These are phyloP conservation scores for Limenitis camilla DNA, from an alignment of 2,888 invertebrate species.

Conservation along the genomic window DNA sequence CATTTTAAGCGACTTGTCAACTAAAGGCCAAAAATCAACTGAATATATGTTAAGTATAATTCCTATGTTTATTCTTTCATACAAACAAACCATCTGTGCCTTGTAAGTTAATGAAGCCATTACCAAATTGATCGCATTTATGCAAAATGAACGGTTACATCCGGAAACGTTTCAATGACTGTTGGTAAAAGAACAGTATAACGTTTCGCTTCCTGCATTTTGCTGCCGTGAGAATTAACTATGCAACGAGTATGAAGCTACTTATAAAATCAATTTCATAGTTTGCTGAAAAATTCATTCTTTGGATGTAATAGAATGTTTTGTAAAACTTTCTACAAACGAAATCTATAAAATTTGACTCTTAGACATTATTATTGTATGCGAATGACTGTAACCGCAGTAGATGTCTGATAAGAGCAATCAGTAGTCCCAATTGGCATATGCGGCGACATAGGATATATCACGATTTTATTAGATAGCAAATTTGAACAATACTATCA, in stretches of 20 bases:
- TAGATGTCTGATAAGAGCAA: background rate
- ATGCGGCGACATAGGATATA: background rate
- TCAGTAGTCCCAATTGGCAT: background rate
- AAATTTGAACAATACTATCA: background rate
- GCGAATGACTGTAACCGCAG: background rate
- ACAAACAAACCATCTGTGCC: background rate
- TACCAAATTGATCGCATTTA: slow-evolving; percentile 14
- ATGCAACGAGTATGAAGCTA: background rate
- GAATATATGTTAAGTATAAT: too few relatives aligned
- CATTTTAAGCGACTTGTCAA: too few relatives aligned
- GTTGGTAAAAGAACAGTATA: slow-evolving; percentile 23
- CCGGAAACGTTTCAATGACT: slow-evolving; percentile 9
- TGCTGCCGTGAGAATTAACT: slow-evolving; percentile 41
- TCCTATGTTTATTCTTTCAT: too few relatives aligned
- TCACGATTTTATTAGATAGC: slow-evolving; percentile 2
- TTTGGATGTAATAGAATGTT: too few relatives aligned
- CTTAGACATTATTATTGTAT: too few relatives aligned
- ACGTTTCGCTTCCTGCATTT: slow-evolving; percentile 42
- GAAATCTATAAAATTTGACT: too few relatives aligned
- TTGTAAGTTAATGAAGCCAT: slow-evolving; percentile 11
- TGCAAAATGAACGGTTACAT: slow-evolving; percentile 15
- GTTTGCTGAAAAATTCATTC: background rate
- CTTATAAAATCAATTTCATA: background rate
- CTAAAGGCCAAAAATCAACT: too few relatives aligned
- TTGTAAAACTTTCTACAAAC: too few relatives aligned